Evolutionary conservation across 1,140 invertebrate species (phyloP), one percentile per base, ranked within the genome.

Genomic region (Micrasema minimum): DNA sequence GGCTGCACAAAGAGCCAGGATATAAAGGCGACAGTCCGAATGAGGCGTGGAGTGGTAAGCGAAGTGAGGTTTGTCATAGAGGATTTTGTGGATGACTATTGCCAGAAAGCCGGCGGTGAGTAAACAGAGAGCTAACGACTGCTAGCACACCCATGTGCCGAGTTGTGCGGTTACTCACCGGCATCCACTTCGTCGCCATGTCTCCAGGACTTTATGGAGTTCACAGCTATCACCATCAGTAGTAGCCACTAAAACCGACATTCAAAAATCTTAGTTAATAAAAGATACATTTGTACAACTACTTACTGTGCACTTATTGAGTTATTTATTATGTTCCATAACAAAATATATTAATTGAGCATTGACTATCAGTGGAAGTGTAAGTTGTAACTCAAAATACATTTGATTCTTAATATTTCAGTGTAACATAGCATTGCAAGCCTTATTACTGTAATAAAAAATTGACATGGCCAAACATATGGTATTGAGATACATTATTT

Each of bases 121-220:
- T 45, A 81, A 71, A 22, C 78, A 69, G 26, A 78, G 74, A 53
- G 74, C 78, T 18, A 79, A 26, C 26, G 83, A 64, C 75, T 85
- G 83, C 12, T 84, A n/a, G n/a, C n/a, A 67, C 2, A 84, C 76
- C 83, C 82, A 84, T n/a, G 74, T 85, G 83, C 10, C 83, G 79
- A 45, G 82, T 81, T 73, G 80, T 82, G 22, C 81, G 76, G 5
- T 83, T 72, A 22, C 81, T 76, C 66, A 84, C 81, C 1, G 82
- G 83, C 81, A 84, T 83, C 82, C 82, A 84, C 66, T 83, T 80
- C 41, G 83, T 82, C 16, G 83, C 83, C 9, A 82, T 75, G 62
- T 85, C 83, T 12, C 81, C 82, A 37, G 83, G 82, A 48, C 81
- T 79, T n/a, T n/a, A 85, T 77, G 14, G 83, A 79, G 77, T 84